Base-by-base conservation (phyloP, 1,140 invertebrate genomes). In the Contarinia nasturtii region DNA sequence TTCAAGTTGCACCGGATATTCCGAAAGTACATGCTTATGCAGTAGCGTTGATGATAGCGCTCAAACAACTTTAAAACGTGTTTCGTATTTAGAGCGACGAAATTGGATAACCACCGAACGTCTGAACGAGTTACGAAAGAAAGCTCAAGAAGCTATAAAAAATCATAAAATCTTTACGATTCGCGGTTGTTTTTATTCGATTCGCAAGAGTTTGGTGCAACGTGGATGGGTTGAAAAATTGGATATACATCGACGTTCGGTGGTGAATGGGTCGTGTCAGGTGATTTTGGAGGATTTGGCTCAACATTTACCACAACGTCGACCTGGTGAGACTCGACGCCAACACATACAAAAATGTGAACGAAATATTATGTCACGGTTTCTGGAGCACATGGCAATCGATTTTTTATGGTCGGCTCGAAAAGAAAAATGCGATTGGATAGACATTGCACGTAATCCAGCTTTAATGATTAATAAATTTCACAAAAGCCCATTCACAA, bases 391-490 rank as follows among this genome's bases (percentile, higher is more conserved):
- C 55, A 74, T 79, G 53, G 74, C 77, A 0, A 79, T 87, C 2
- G 82, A 88, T 54, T 86, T 92, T 52, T 72, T 91, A 38, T 94
- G 88, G 88, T 86, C 85, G 19, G 77, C 85, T 22, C 77, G 84
- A 46, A 74, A 82, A 48, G 87, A 91, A 54, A 79, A 76, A 63
- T 78, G 82, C 49, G 61, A 64, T 42, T 64, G 59, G 36, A 58
- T 62, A 7, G 61, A 64, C 50, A 59, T 60, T 48, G 58, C 60
- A 18, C 63, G 62, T 36, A 64, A 64, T 54, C 59, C 59, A 7
- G 52, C 54, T 22, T 63, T 64, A 57, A 56, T 56, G 27, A 64
- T 64, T 22, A 64, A 64, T 46, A 63, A 62, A 48, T 92, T 84
- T 61, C 79, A 75, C 49, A 76, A 82, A 52, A 83, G 86, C 0